phyloP scores from a whole-genome alignment of 2,888 invertebrate species.

The Lypha dubia region DNA sequence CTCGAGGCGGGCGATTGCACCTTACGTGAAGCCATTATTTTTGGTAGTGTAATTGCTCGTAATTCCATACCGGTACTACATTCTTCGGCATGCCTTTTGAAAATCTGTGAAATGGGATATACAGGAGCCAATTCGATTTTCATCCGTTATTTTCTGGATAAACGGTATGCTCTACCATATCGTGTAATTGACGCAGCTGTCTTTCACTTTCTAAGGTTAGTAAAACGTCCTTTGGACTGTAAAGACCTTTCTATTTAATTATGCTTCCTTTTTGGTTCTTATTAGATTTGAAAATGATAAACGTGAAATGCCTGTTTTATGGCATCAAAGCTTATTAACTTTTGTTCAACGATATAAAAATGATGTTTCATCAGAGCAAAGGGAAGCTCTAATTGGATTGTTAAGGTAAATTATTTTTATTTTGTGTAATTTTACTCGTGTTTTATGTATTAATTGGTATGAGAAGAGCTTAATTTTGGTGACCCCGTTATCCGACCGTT shows the following conservation, averaged over 20 bases:
- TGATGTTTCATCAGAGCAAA: conserved; percentile 96
- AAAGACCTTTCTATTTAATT: conserved; percentile 70
- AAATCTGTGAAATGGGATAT: conserved; percentile 99
- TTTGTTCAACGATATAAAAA: conserved; percentile 98
- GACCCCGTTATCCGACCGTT: too few relatives aligned
- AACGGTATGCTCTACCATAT: conserved; percentile 98
- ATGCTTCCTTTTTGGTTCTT: not conserved
- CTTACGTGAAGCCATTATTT: conserved; percentile 96
- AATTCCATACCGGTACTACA: conserved; percentile 97
- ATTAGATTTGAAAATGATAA: conserved; percentile 92
- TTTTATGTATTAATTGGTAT: too few relatives aligned
- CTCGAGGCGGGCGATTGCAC: conserved; percentile 96
- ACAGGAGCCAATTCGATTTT: conserved; percentile 98
- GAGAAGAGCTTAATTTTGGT: too few relatives aligned
- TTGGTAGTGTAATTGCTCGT: conserved; percentile 95
- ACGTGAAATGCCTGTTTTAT: conserved; percentile 95
- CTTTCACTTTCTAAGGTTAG: conserved; percentile 94
- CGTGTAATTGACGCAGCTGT: conserved; percentile 97
- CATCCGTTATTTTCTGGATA: conserved; percentile 95
- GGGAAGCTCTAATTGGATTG: conserved; percentile 91
- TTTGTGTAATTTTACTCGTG: too few relatives aligned
- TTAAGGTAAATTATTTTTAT: conserved; percentile 84
- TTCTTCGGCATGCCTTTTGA: conserved; percentile 96
- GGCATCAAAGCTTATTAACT: conserved; percentile 97
- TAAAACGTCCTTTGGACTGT: not conserved